phyloP scores from a whole-genome alignment of 1,140 invertebrate genomes.

The Cryptotermes secundus region DNA sequence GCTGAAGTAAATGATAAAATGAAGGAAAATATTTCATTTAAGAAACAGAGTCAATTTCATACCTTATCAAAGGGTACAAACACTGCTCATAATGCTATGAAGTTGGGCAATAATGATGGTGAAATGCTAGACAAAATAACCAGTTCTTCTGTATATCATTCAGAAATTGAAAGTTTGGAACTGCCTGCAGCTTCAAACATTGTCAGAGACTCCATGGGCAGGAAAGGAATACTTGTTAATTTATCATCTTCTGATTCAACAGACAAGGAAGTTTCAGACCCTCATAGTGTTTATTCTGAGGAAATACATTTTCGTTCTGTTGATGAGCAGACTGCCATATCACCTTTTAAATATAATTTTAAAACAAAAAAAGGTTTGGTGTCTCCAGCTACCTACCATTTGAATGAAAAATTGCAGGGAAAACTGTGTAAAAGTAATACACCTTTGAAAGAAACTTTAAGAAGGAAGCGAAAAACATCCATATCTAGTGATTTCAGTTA shows the following conservation, averaged over 20 bases:
- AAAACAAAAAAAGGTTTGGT: conserved; percentile 2
- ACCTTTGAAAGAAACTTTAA: not conserved
- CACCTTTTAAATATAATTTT: not conserved
- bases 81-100: not conserved
- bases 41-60: not conserved
- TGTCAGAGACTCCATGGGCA: too few species aligned
- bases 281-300: not conserved
- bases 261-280: not conserved
- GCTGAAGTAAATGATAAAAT: not conserved
- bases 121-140: too few species aligned
- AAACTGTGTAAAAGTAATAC: not conserved
- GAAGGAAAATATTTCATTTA: not conserved
- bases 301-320: not conserved
- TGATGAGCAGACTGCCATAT: not conserved
- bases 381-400: not conserved
- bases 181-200: too few species aligned
- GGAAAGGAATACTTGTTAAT: too few species aligned
- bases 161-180: not conserved
- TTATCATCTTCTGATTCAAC: not conserved
- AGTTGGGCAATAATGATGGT: not conserved
- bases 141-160: too few species aligned
- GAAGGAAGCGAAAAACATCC: not conserved
- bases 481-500: not conserved
- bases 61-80: not conserved
- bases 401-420: not conserved